These are phyloP conservation scores for Spodoptera frugiperda DNA, from an alignment of 1,140 invertebrate genomes.

Conservation along the genomic window DNA sequence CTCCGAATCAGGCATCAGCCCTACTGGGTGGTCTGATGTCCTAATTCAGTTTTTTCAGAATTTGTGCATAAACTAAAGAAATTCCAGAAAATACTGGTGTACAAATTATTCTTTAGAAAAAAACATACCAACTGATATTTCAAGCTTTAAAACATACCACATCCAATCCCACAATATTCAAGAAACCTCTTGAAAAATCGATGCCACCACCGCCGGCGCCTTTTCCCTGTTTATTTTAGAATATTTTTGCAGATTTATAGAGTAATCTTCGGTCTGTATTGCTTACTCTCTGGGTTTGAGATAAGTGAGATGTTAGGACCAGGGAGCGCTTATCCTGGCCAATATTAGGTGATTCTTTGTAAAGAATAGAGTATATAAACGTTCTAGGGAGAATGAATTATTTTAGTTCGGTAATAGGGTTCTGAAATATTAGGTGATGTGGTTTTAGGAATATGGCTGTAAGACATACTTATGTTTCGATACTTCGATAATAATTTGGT, in stretches of 20 bases:
- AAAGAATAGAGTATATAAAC: background rate
- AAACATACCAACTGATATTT: too few relatives aligned
- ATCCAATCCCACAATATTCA: slow-evolving; percentile 41
- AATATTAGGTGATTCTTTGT: background rate
- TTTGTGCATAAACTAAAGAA: too few relatives aligned
- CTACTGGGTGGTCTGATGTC: too few relatives aligned
- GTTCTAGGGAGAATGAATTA: background rate
- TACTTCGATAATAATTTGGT: too few relatives aligned
- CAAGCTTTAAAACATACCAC: slow-evolving; percentile 5
- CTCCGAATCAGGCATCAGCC: too few relatives aligned
- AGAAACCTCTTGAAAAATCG: slow-evolving; percentile 39
- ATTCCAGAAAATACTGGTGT: too few relatives aligned
- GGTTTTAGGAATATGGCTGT: too few relatives aligned
- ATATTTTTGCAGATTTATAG: slow-evolving; percentile 69
- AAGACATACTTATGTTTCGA: too few relatives aligned
- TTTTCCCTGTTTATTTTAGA: slow-evolving; percentile 66
- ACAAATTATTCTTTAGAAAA: too few relatives aligned
- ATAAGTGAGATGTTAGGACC: slow-evolving; percentile 45
- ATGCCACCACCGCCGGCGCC: slow-evolving; percentile 52
- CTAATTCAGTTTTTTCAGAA: too few relatives aligned
- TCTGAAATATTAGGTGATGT: background rate
- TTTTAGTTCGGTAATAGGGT: background rate
- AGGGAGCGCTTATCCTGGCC: background rate
- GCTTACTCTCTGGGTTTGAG: slow-evolving; percentile 49
- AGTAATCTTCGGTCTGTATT: slow-evolving; percentile 52